Evolutionary conservation across 2,113 vertebrate genomes (phyloP).

Genomic region (Perca fluviatilis): DNA sequence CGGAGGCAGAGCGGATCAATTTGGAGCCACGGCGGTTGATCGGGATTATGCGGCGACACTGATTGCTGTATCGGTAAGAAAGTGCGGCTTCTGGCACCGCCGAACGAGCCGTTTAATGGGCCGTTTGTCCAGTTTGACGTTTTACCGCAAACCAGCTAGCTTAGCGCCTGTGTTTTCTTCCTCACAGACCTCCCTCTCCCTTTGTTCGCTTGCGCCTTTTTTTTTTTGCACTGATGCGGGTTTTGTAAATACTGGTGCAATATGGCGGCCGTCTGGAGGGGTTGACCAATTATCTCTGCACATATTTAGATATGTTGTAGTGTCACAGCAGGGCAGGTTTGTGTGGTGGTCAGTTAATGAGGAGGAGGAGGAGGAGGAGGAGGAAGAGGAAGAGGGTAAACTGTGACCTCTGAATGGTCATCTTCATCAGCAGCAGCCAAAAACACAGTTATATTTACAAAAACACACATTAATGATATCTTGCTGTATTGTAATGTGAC

Average conservation of each 20-base stretch:
- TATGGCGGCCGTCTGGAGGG: slow-evolving; percentile 82
- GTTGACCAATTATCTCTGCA: not conserved
- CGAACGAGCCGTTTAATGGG: not conserved
- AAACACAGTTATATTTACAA: slow-evolving; percentile 5
- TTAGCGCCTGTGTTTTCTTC: slow-evolving; percentile 32
- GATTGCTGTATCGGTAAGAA: slow-evolving; percentile 71
- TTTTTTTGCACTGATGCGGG: slow-evolving; percentile 76
- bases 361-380: slow-evolving; percentile 2
- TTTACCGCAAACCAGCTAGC: slow-evolving; percentile 28
- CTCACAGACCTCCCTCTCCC: slow-evolving; percentile 59
- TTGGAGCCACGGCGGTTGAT: slow-evolving; percentile 63
- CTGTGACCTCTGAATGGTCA: slow-evolving; percentile 55
- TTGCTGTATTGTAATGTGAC: not conserved
- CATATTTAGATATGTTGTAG: not conserved
- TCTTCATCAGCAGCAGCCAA: slow-evolving; percentile 27
- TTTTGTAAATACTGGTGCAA: slow-evolving; percentile 84
- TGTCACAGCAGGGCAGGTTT: not conserved
- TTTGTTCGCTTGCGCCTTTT: slow-evolving; percentile 81
- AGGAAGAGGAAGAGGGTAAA: not conserved
- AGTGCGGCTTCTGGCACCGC: not conserved
- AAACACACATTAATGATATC: too few relatives aligned
- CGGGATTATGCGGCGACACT: slow-evolving; percentile 69
- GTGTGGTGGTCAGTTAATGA: not conserved
- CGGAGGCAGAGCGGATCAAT: slow-evolving; percentile 73
- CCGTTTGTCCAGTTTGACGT: not conserved